Evolutionary conservation across 2,113 vertebrate species (phyloP), one percentile per base, ranked within the genome.

Genomic region (Garra rufa): DNA sequence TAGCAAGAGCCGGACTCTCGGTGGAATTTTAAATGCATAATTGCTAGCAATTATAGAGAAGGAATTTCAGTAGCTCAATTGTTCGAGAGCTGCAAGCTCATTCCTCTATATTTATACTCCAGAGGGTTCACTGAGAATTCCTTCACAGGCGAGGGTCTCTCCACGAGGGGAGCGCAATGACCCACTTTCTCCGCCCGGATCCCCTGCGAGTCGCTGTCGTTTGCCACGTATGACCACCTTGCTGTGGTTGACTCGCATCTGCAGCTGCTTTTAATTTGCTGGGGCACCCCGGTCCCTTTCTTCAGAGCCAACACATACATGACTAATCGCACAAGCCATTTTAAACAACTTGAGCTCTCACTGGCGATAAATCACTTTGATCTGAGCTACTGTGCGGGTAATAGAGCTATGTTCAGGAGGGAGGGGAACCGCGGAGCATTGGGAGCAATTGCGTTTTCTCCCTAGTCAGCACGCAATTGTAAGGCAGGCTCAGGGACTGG

Each of bases 301-400:
- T 89, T 84, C 79, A 81, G 91, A 90, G 93, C 91, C 80, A 86
- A 89, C 86, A 89, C 92, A 92, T 91, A 94, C 91, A 93, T 95
- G 94, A 95, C 93, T 95, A 94, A 95, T 95, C 93, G 93, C 93
- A 91, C 86, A 90, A 90, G 93, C 92, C 93, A 91, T 92, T 94
- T 95, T 93, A 94, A 94, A 94, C 92, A 93, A 94, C 92, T 92
- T 89, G 90, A 93, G 90, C 90, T 85, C 91, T 92, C 89, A 78
- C 87, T 90, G 90, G 92, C 92, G 89, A 95, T 95, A 94, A 94
- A 95, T 95, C 94, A 95, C 92, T 88, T 92, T 91, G 90, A 92
- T 93, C 89, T 87, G 67, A 89, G 90, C 91, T 89, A 92, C 93
- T 92, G 92, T 92, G 91, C 90, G 85, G 75, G 90, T 92, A 94